phyloP scores from a whole-genome alignment of 1,140 invertebrate species.

The Ceratitis capitata region DNA sequence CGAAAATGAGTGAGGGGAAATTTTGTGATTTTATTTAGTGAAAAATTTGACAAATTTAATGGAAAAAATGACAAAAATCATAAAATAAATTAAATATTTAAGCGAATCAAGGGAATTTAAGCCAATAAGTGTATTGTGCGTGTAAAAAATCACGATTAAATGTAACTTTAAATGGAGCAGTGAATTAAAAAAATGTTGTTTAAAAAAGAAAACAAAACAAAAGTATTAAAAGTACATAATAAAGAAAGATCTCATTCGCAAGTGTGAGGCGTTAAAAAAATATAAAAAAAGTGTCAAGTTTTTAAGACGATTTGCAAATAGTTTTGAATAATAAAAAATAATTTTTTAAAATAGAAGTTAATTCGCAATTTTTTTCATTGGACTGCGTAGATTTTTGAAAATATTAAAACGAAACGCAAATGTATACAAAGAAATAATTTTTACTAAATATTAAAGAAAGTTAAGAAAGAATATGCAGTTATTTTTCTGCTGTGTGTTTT shows the following conservation, averaged over 20 bases:
- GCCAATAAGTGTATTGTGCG: neutral
- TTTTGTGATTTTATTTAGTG: neutral
- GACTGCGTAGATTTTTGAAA: neutral
- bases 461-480: neutral
- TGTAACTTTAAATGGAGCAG: neutral
- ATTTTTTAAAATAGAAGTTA: neutral
- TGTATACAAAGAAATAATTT: neutral
- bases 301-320: slow-evolving; percentile 33
- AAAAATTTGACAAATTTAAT: neutral
- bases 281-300: neutral
- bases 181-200: neutral
- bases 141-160: neutral
- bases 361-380: neutral
- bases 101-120: neutral
- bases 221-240: no score
- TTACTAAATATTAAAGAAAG: neutral
- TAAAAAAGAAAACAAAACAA: neutral
- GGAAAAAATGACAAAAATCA: neutral
- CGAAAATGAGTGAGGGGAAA: neutral
- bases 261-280: neutral
- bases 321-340: neutral
- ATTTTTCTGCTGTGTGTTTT: slow-evolving; percentile 4
- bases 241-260: no score
- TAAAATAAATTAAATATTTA: neutral
- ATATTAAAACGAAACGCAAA: neutral